phyloP scores from a whole-genome alignment of 2,113 vertebrate species.

The Myodes glareolus region DNA sequence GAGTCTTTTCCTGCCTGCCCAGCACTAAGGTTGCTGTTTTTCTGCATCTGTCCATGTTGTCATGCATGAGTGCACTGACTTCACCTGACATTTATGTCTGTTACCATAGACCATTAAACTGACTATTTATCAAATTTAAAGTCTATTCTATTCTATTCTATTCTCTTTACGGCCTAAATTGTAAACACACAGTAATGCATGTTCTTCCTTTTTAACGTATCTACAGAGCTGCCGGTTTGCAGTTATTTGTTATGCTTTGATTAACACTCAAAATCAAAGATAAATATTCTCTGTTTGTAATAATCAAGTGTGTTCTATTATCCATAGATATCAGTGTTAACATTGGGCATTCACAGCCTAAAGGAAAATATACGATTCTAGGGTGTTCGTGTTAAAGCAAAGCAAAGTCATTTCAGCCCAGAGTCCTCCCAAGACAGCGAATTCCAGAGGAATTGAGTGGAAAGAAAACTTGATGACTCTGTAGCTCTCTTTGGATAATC shows the following conservation, averaged over 20 bases:
- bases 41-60: background rate
- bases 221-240: background rate
- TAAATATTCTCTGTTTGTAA: background rate
- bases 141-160: background rate
- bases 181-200: background rate
- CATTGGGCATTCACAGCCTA: background rate
- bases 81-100: background rate
- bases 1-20: background rate
- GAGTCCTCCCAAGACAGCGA: slow-evolving; percentile 60
- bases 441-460: slow-evolving; percentile 67
- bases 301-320: background rate
- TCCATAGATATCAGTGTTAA: background rate
- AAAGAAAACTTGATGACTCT: slow-evolving; percentile 74
- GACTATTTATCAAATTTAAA: background rate
- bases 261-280: slow-evolving; percentile 22
- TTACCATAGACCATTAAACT: background rate
- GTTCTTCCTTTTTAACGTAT: background rate
- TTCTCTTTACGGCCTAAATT: background rate
- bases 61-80: background rate
- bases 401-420: slow-evolving; percentile 57
- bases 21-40: background rate
- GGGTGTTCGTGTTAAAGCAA: slow-evolving; percentile 11
- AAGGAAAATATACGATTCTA: background rate
- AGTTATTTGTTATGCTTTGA: background rate
- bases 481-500: slow-evolving; percentile 76